Conservation (phyloP, 1,140 invertebrate species). For the Saccostrea echinata region DNA sequence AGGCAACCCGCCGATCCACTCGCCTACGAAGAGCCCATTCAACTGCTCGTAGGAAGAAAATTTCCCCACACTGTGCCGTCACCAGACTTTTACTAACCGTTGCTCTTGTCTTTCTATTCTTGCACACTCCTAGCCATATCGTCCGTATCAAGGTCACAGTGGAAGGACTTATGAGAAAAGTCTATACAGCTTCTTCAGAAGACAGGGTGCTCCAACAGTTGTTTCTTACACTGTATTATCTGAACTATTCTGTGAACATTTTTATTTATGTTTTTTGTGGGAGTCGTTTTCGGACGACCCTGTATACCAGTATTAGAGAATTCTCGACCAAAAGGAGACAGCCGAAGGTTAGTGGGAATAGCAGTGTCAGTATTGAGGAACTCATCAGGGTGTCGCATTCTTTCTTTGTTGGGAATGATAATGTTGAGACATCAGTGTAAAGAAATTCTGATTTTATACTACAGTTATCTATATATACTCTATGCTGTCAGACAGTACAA, state of each 20-base stretch:
- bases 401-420: background rate
- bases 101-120: conserved; percentile 88
- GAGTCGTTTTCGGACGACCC: conserved; percentile 59
- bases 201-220: conserved; percentile 82
- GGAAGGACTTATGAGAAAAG: conserved; percentile 24
- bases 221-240: conserved; percentile 85
- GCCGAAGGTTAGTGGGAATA: background rate
- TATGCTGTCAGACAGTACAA: too few relatives aligned
- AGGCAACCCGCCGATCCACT: conserved; percentile 50
- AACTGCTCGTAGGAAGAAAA: background rate
- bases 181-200: conserved; percentile 23
- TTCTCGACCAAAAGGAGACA: background rate
- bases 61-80: conserved; percentile 84
- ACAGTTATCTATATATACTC: too few relatives aligned
- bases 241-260: conserved; percentile 92
- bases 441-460: too few relatives aligned
- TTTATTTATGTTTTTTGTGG: conserved; percentile 84
- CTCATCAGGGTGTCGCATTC: background rate
- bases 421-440: background rate
- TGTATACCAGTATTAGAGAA: background rate
- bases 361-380: background rate
- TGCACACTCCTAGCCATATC: conserved; percentile 86
- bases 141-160: conserved; percentile 75
- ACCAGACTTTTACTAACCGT: conserved; percentile 90
- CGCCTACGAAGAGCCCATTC: background rate